Evolutionary conservation across 1,140 invertebrate species (phyloP), one percentile per base, ranked within the genome.

Genomic region (Macrobrachium rosenbergii): DNA sequence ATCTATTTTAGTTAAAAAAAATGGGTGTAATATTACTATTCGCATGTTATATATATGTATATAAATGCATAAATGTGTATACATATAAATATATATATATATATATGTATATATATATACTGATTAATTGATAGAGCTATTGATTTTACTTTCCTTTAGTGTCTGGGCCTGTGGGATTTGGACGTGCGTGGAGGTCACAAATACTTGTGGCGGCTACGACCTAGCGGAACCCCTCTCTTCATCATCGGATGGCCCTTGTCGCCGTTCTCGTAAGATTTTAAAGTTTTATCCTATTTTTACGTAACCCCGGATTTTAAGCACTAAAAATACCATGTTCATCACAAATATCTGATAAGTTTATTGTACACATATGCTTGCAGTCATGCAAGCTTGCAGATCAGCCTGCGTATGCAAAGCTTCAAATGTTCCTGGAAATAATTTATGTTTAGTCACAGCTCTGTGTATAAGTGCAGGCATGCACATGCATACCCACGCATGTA

Each of bases 141-240:
- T 77, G 11, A 45, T 58, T 59, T 28, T n/a, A 3, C 21, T 43
- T 72, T 43, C 78, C 91, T 91, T 69, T 90, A 94, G 92, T 95
- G 94, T 91, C 93, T 94, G 72, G 93, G 94, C 89, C 93, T 95
- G 79, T 95, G 94, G 94, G 94, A 95, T 91, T 91, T 95, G 86
- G 94, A 95, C 92, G 93, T 94, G 0, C 91, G 94, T 90, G 94
- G 94, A 37, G 94, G 93, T 90, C 94, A 95, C 90, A 93, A 93
- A 90, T 93, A 93, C 77, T 92, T 94, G 92, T 94, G 94, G 94
- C 90, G 94, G 88, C 89, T 95, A 62, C 93, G 92, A 80, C 90
- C 93, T 86, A 94, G 94, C 90, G 91, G 91, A 52, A 93, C 92
- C 87, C 93, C 93, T 77, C 87, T 94, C 10, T 88, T 94, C n/a